phyloP scores from a whole-genome alignment of 2,888 invertebrate genomes.

The Copidosoma aretas region DNA sequence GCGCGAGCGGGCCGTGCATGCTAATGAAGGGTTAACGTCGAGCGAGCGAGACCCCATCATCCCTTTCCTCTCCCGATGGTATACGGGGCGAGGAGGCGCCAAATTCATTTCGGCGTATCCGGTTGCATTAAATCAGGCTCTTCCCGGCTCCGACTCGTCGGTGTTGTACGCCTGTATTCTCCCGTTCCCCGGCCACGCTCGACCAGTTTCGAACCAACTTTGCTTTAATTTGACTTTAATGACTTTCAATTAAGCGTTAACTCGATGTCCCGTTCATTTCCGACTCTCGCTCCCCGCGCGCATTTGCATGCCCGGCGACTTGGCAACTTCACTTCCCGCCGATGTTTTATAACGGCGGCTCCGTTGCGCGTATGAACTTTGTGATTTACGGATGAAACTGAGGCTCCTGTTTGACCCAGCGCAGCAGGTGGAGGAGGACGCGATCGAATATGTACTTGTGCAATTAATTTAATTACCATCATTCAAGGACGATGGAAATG shows the following conservation, averaged over 20 bases:
- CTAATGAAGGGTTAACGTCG: constrained; percentile 44
- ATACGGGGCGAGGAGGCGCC: constrained; percentile 9
- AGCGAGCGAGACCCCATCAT: constrained; percentile 35
- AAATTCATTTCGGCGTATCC: constrained; percentile 46
- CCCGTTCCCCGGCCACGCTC: too few species aligned
- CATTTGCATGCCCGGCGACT: constrained; percentile 34
- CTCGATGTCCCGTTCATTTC: constrained; percentile 25
- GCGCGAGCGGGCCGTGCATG: constrained; percentile 37
- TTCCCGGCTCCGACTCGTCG: background rate
- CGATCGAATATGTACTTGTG: too few species aligned
- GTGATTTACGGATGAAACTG: background rate
- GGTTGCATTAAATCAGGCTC: constrained; percentile 51
- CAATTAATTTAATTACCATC: too few species aligned
- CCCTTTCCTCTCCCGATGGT: constrained; percentile 37
- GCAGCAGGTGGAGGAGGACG: too few species aligned
- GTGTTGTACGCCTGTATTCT: background rate
- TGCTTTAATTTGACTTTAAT: constrained; percentile 41
- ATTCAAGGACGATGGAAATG: too few species aligned
- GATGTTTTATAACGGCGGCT: background rate
- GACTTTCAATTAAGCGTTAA: constrained; percentile 41
- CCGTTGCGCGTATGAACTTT: background rate
- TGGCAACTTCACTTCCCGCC: constrained; percentile 20
- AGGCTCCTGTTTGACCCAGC: too few species aligned
- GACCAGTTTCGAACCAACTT: constrained; percentile 27
- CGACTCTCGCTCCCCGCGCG: constrained; percentile 10